Conservation (phyloP, 1,140 invertebrate genomes). For the Pseudomyrmex dendroicus region DNA sequence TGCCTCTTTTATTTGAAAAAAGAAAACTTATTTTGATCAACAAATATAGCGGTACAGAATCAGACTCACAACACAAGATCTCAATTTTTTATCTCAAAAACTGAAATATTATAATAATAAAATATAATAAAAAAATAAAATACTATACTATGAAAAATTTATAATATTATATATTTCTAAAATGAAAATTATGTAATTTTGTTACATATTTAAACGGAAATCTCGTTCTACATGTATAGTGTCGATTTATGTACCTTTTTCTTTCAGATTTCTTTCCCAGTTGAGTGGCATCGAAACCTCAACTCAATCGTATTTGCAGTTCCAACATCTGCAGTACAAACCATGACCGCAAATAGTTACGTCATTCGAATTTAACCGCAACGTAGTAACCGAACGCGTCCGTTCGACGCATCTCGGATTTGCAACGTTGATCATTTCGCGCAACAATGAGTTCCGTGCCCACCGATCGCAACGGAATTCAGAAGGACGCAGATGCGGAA, state of each 20-base stretch:
- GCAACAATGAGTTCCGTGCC: neutral
- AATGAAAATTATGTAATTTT: too few relatives aligned
- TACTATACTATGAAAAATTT: too few relatives aligned
- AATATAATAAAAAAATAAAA: too few relatives aligned
- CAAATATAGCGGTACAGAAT: too few relatives aligned
- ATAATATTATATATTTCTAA: too few relatives aligned
- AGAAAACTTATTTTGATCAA: too few relatives aligned
- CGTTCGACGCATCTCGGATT: conserved; percentile 28
- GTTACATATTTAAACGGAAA: too few relatives aligned
- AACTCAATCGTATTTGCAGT: neutral
- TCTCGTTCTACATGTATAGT: neutral
- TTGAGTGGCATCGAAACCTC: conserved; percentile 3
- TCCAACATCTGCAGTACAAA: conserved; percentile 6
- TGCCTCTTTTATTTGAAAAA: neutral
- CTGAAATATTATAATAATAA: too few relatives aligned
- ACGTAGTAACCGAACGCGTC: neutral
- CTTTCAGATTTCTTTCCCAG: neutral
- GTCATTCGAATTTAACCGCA: conserved; percentile 32
- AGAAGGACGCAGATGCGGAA: conserved; percentile 43
- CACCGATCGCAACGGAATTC: conserved; percentile 37
- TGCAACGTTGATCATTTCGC: conserved; percentile 25
- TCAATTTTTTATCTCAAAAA: too few relatives aligned
- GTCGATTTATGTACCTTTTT: neutral
- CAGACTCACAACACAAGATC: too few relatives aligned
- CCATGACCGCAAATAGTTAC: conserved; percentile 6